phyloP scores from a whole-genome alignment of 2,797 vertebrate genomes.

The Sebastes variabilis region DNA sequence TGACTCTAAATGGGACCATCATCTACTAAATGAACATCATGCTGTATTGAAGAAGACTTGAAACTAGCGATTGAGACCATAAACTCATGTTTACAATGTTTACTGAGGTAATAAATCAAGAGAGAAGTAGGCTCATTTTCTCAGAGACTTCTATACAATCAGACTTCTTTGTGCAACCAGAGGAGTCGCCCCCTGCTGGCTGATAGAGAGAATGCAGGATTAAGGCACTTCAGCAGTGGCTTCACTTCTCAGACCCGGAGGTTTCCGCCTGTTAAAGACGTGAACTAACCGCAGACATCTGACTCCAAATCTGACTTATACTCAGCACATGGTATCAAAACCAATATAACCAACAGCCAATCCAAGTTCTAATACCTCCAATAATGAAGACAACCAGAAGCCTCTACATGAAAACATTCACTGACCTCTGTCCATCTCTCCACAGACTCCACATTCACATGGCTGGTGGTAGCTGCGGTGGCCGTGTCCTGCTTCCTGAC shows the following conservation, averaged over 20 bases:
- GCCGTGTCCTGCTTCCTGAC: conserved; percentile 61
- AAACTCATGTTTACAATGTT: too few relatives aligned
- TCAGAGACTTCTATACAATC: too few relatives aligned
- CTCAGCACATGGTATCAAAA: neutral
- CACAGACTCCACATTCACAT: conserved; percentile 67
- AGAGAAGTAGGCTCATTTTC: too few relatives aligned
- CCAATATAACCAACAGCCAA: neutral
- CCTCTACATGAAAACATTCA: neutral
- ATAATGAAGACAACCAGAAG: neutral
- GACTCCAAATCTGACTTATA: neutral
- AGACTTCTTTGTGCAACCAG: too few relatives aligned
- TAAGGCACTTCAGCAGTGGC: too few relatives aligned
- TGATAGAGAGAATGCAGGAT: neutral
- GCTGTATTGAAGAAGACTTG: too few relatives aligned
- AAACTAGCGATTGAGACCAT: too few relatives aligned
- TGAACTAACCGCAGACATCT: neutral
- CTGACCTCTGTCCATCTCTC: neutral
- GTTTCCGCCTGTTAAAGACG: neutral
- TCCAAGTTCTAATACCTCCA: neutral
- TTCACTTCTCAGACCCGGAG: neutral
- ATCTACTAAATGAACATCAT: too few relatives aligned
- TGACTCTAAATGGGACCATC: too few relatives aligned
- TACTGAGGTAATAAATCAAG: too few relatives aligned
- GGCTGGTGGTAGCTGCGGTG: conserved; percentile 59
- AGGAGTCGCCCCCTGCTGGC: too few relatives aligned